Base-by-base conservation (phyloP, 2,113 vertebrate species). In the Uria aalge region DNA sequence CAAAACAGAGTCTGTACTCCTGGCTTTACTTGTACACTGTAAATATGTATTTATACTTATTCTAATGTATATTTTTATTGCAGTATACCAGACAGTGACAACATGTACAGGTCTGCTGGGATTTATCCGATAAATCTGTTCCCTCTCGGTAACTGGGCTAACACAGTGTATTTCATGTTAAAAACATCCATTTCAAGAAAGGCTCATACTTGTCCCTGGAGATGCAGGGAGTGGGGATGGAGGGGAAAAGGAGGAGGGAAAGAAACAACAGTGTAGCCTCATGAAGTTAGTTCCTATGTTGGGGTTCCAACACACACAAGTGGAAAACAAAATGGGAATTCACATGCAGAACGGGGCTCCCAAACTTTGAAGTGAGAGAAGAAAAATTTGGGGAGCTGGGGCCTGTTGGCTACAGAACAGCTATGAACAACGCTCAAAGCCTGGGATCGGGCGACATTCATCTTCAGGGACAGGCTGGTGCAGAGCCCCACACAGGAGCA, bases 31-130 rank as follows among this genome's bases (percentile, higher is more conserved):
- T 92, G 63, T 89, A 83, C 71, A 43, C 91, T 97, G 96, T 95
- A 96, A 91, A 96, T 92, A 97, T 76, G 72, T 97, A 96, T 95
- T 96, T 97, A 92, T 95, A 94, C 91, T 86, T 85, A 84, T 76
- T 89, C 71, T 89, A 85, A 95, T 87, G 72, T 87, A 77, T 86
- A 82, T 94, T 97, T 96, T 96, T 97, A 93, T 95, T 94, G 90
- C 90, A 82, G 76, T 96, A 53, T 75, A 95, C 48, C 82, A 96
- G 85, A 67, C 88, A 94, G 88, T 74, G 78, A 88, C 76, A 88
- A 86, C 50, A 52, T 52, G 86, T 60, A 85, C 67, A 85, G 85
- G 53, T 84, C 91, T 96, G 95, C 85, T 92, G 90, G 59, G 62
- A 82, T 92, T 92, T 94, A 86, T 92, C 89, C 83, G 79, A 86